These are phyloP conservation scores for Amblyraja radiata DNA, from an alignment of 2,797 vertebrate genomes.

Conservation along the genomic window DNA sequence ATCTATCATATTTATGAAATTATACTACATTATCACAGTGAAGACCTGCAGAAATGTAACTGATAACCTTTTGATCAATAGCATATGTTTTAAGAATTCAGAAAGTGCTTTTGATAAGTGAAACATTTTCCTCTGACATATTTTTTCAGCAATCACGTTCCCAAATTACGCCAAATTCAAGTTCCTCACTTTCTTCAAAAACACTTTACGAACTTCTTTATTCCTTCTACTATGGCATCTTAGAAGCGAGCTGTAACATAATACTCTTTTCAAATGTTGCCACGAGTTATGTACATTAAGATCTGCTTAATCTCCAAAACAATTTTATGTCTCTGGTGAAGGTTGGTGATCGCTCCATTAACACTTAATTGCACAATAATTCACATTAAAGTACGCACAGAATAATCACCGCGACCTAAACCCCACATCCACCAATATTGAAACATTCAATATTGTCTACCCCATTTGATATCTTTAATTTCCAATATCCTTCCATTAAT, in stretches of 20 bases:
- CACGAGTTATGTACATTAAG: neutral
- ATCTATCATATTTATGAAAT: neutral
- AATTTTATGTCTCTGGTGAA: neutral
- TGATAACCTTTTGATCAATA: neutral
- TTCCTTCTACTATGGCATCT: neutral
- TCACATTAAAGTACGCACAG: neutral
- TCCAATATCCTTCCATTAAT: neutral
- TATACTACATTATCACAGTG: neutral
- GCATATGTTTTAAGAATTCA: neutral
- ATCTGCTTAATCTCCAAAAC: slow-evolving; percentile 4
- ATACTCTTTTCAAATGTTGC: neutral
- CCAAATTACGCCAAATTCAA: neutral
- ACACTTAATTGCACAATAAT: neutral
- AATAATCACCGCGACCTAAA: neutral
- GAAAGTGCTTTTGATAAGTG: neutral
- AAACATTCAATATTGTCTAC: neutral
- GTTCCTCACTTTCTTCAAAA: neutral
- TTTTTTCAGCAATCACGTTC: neutral
- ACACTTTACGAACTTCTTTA: neutral
- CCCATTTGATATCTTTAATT: neutral
- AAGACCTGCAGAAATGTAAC: neutral
- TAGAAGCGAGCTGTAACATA: neutral
- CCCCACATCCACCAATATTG: neutral
- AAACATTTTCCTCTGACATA: neutral
- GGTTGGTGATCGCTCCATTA: neutral